These are phyloP conservation scores for Caprella mutica DNA, from an alignment of 2,888 invertebrate genomes.

Conservation along the genomic window DNA sequence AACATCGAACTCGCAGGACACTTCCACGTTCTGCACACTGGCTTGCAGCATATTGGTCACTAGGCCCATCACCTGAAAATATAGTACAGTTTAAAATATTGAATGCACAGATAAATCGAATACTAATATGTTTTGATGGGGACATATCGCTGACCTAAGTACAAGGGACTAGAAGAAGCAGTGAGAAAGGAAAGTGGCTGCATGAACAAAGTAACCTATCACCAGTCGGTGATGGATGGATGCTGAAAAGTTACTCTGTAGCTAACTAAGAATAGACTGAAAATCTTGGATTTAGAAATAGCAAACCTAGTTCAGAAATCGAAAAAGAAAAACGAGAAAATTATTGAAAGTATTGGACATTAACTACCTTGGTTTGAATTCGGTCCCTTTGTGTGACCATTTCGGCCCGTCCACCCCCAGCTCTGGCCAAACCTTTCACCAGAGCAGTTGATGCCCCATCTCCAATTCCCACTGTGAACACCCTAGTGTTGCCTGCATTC, in stretches of 20 bases:
- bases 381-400: slow-evolving; percentile 38
- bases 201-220: no score
- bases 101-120: no score
- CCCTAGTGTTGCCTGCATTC: slow-evolving; percentile 36
- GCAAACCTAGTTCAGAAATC: background rate
- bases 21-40: slow-evolving; percentile 14
- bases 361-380: slow-evolving; percentile 36
- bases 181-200: no score
- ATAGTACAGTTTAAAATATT: no score
- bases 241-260: no score
- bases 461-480: slow-evolving; percentile 40
- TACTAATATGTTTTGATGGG: no score
- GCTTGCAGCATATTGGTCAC: slow-evolving; percentile 24
- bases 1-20: slow-evolving; percentile 17
- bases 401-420: slow-evolving; percentile 39
- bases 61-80: slow-evolving; percentile 27
- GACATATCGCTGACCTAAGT: no score
- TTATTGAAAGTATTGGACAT: background rate
- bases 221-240: no score
- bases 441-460: slow-evolving; percentile 39
- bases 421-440: slow-evolving; percentile 40
- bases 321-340: background rate
- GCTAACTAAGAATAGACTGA: no score
- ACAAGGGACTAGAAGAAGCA: no score
- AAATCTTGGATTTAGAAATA: background rate